Percentiles rank a stretch among this genome's conserved stretches.
phyloP scores from a whole-genome alignment of 2,113 vertebrate genomes.

The Sylvia atricapilla region DNA sequence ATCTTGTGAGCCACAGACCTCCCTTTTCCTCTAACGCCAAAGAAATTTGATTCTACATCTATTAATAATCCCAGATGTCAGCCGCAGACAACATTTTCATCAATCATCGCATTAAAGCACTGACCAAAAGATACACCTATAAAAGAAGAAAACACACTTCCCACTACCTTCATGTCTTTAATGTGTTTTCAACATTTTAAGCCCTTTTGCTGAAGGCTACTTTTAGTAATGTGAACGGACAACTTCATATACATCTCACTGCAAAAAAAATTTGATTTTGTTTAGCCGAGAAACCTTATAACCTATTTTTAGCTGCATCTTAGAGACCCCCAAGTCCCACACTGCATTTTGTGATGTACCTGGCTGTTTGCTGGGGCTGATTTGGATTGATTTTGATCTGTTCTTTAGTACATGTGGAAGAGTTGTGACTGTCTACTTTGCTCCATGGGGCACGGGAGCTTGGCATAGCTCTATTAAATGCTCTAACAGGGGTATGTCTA shows the following conservation, averaged over 20 bases:
- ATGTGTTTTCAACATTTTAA: slow-evolving; percentile 51
- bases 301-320: background rate
- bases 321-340: background rate
- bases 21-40: slow-evolving; percentile 49
- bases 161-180: slow-evolving; percentile 52
- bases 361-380: background rate
- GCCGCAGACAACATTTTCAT: slow-evolving; percentile 57
- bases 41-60: slow-evolving; percentile 48
- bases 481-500: background rate
- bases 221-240: slow-evolving; percentile 10
- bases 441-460: background rate
- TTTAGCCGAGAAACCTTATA: slow-evolving; percentile 23
- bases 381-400: background rate
- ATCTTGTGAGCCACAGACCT: slow-evolving; percentile 36
- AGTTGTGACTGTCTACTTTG: background rate
- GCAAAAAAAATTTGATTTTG: background rate
- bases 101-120: slow-evolving; percentile 69
- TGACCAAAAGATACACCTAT: slow-evolving; percentile 63
- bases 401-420: background rate
- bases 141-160: slow-evolving; percentile 51
- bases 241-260: background rate
- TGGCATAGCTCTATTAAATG: background rate
- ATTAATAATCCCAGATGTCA: slow-evolving; percentile 69
- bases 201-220: slow-evolving; percentile 53
- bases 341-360: background rate